Conservation (phyloP, 2,888 invertebrate genomes). For the Strigamia transsilvanica region DNA sequence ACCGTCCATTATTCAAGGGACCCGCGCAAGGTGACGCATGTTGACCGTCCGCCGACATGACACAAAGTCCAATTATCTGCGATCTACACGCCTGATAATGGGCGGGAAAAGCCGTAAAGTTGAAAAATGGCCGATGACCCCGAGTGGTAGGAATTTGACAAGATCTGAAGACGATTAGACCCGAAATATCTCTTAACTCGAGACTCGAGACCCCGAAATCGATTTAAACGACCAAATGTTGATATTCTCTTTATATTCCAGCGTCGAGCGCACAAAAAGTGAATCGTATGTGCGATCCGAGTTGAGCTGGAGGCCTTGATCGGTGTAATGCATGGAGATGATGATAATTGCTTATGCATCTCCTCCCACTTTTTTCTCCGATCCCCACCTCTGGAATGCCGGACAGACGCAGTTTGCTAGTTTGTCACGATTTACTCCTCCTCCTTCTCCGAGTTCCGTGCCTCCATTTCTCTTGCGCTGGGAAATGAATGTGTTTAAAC, state of each 20-base stretch:
- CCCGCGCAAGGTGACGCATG: constrained; percentile 48
- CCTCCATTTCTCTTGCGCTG: constrained; percentile 44
- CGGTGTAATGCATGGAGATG: neutral
- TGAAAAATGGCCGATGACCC: constrained; percentile 43
- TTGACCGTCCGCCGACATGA: constrained; percentile 49
- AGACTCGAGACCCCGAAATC: neutral
- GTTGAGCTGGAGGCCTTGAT: constrained; percentile 14
- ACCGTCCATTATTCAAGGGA: constrained; percentile 50
- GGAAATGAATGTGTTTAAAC: constrained; percentile 40
- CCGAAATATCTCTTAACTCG: neutral
- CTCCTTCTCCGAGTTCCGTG: neutral
- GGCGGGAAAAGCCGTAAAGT: constrained; percentile 33
- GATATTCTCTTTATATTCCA: neutral
- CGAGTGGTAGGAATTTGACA: constrained; percentile 32
- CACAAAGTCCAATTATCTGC: constrained; percentile 46
- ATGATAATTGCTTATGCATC: constrained; percentile 37
- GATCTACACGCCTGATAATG: constrained; percentile 41
- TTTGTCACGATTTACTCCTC: constrained; percentile 48
- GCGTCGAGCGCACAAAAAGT: neutral
- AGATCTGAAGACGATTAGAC: neutral
- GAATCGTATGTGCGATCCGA: neutral
- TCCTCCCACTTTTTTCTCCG: constrained; percentile 13
- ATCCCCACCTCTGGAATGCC: constrained; percentile 50
- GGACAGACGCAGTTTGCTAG: constrained; percentile 34
- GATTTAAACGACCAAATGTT: neutral